These are phyloP conservation scores for Tipula unca DNA, from an alignment of 2,888 invertebrate genomes.

Conservation along the genomic window DNA sequence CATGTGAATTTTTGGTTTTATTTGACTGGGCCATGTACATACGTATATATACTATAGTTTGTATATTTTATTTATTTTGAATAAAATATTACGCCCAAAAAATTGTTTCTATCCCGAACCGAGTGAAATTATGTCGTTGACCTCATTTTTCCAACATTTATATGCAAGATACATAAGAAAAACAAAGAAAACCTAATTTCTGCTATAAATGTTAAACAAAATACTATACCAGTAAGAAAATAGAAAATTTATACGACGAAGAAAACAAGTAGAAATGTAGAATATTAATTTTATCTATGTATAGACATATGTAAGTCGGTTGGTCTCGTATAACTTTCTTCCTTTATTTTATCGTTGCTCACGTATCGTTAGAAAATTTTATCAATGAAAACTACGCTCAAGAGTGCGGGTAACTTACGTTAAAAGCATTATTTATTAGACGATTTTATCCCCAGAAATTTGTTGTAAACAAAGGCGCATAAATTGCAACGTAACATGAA, in stretches of 20 bases:
- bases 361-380: background rate
- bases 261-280: background rate
- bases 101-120: background rate
- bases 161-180: background rate
- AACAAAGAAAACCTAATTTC: background rate
- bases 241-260: background rate
- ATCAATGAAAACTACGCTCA: background rate
- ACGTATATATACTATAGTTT: too few relatives aligned
- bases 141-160: background rate
- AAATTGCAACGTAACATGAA: too few relatives aligned
- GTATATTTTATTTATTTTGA: background rate
- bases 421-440: background rate
- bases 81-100: background rate
- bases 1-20: too few relatives aligned
- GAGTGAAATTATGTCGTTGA: conserved; percentile 4
- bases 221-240: background rate
- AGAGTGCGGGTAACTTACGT: background rate
- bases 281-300: background rate
- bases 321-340: background rate
- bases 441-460: background rate
- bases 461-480: too few relatives aligned
- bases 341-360: background rate
- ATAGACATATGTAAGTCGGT: background rate
- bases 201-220: background rate
- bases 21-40: too few relatives aligned